Evolutionary conservation across 2,888 invertebrate genomes (phyloP).

Genomic region (Allolobophora icterica): DNA sequence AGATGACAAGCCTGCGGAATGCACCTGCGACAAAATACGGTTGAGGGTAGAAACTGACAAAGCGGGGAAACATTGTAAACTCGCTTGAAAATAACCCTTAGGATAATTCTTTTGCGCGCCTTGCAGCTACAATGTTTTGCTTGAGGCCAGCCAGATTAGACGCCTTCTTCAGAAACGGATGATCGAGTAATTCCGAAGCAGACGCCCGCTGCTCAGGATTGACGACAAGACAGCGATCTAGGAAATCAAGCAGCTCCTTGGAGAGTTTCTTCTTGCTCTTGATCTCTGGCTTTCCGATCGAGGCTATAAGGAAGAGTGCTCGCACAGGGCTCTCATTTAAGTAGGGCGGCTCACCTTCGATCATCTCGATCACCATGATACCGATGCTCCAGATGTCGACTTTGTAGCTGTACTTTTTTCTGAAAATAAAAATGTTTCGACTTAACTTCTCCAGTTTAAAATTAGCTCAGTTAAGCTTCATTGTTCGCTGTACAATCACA

Average conservation of each 20-base stretch:
- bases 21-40: not conserved
- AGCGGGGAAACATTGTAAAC: not conserved
- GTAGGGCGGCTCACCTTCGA: constrained; percentile 98
- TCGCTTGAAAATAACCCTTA: not conserved
- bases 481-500: too few relatives aligned
- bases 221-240: constrained; percentile 68
- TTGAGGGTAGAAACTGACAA: not conserved
- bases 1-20: not conserved
- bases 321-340: constrained; percentile 96
- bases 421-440: constrained; percentile 42
- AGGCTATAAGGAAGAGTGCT: constrained; percentile 60
- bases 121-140: constrained; percentile 77
- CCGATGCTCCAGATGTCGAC: constrained; percentile 98
- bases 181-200: constrained; percentile 72
- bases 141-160: constrained; percentile 88
- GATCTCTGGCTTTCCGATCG: constrained; percentile 83
- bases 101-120: constrained; percentile 50
- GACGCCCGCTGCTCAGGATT: constrained; percentile 69
- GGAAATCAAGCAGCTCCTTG: constrained; percentile 58
- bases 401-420: constrained; percentile 97
- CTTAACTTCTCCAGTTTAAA: not conserved
- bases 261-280: constrained; percentile 81
- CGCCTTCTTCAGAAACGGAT: constrained; percentile 93
- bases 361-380: constrained; percentile 99
- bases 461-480: not conserved